Conservation (phyloP, 2,888 invertebrate species). For the Philonicus albiceps region DNA sequence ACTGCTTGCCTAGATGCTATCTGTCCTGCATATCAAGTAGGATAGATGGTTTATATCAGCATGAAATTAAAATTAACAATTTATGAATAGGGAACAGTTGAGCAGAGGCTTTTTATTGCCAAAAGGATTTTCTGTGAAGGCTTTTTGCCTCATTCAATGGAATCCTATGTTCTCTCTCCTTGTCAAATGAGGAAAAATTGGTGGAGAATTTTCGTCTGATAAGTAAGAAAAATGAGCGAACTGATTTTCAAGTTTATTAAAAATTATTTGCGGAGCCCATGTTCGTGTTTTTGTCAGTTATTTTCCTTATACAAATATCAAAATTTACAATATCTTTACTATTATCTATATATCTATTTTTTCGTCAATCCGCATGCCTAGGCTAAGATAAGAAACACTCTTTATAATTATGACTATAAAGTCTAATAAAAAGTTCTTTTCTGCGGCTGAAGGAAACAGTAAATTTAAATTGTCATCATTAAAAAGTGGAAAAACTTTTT, state of each 20-base stretch:
- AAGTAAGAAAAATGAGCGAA: background rate
- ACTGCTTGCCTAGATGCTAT: background rate
- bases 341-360: too few species aligned
- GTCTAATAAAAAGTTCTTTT: too few species aligned
- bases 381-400: too few species aligned
- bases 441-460: too few species aligned
- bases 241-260: background rate
- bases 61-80: conserved; percentile 37
- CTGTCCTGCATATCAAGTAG: conserved; percentile 32
- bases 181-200: background rate
- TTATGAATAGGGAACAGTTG: conserved; percentile 24
- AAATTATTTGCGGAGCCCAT: background rate
- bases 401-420: too few species aligned
- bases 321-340: background rate
- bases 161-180: background rate
- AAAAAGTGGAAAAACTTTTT: too few species aligned
- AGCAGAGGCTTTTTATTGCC: background rate
- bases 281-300: background rate
- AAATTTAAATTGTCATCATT: too few species aligned
- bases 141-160: background rate
- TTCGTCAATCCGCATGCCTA: too few species aligned
- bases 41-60: conserved; percentile 29
- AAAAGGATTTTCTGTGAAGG: background rate
- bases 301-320: background rate
- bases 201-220: background rate